A percentile compares a stretch with the other conserved stretches of the same genome.
Conservation (phyloP, 2,797 vertebrate species). For the Eulemur albifrons region DNA sequence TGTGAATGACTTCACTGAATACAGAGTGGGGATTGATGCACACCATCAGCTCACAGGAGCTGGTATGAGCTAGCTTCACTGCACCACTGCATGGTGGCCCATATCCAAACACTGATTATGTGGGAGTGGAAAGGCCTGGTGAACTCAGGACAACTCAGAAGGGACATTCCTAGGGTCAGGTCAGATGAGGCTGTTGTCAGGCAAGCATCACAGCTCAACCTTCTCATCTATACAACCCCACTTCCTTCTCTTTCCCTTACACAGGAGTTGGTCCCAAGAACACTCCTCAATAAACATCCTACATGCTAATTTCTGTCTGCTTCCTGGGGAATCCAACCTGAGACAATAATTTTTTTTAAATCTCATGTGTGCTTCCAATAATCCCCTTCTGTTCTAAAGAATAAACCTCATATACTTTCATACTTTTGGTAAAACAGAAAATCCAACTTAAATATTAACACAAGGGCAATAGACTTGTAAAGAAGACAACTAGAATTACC, state of each 20-base stretch:
- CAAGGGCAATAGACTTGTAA: conserved; percentile 1
- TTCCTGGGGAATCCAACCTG: not conserved
- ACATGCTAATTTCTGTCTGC: not conserved
- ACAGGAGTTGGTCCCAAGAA: not conserved
- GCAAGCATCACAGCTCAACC: not conserved
- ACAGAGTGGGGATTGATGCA: not conserved
- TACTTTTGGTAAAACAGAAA: conserved; percentile 18
- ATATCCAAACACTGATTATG: not conserved
- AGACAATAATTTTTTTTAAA: not conserved
- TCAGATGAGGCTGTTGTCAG: not conserved
- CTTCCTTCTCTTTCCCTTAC: not conserved
- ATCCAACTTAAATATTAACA: conserved; percentile 39
- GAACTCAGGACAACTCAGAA: not conserved
- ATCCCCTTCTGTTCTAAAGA: conserved; percentile 18
- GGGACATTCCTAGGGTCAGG: not conserved
- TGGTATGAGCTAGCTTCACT: not conserved
- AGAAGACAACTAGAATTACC: conserved; percentile 20
- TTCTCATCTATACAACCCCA: not conserved
- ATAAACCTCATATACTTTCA: not conserved
- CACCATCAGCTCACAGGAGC: not conserved
- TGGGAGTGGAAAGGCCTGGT: not conserved
- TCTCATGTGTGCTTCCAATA: not conserved
- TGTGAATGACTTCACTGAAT: not conserved
- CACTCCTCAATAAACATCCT: not conserved
- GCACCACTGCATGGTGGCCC: not conserved